phyloP scores from a whole-genome alignment of 2,888 invertebrate species.

The Melikaiella ostensackeni region DNA sequence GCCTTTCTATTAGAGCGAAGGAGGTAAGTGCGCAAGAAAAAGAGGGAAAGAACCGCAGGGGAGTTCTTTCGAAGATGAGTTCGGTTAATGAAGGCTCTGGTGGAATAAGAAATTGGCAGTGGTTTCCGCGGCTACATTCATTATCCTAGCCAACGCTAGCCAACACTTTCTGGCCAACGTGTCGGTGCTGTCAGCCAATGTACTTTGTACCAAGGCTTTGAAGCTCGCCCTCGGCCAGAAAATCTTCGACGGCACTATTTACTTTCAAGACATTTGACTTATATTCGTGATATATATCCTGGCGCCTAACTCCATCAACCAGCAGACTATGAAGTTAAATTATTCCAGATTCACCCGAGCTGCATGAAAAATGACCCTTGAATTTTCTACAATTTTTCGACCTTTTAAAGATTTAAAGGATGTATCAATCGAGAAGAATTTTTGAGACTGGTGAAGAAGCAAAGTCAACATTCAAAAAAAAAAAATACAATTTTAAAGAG shows the following conservation, averaged over 20 bases:
- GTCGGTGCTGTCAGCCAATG: constrained; percentile 19
- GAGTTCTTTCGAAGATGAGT: neutral
- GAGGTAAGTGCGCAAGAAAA: neutral
- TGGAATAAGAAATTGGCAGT: constrained; percentile 21
- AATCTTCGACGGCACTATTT: constrained; percentile 25
- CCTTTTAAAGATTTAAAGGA: neutral
- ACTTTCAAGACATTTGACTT: constrained; percentile 9
- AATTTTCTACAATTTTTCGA: neutral
- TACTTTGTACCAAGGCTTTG: neutral
- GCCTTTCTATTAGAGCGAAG: neutral
- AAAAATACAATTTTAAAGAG: constrained; percentile 1
- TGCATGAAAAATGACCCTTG: neutral
- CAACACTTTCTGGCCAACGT: constrained; percentile 34
- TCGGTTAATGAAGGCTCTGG: constrained; percentile 5
- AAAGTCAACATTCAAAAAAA: neutral
- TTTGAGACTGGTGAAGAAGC: neutral
- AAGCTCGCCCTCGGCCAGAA: neutral
- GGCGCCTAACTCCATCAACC: constrained; percentile 21
- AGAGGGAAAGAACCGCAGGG: neutral
- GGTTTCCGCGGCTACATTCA: neutral
- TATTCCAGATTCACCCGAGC: neutral
- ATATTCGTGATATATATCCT: constrained; percentile 9
- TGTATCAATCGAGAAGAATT: neutral
- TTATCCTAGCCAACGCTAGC: constrained; percentile 29
- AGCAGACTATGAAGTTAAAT: constrained; percentile 1